These are phyloP conservation scores for Hafferia zeledoni DNA, from an alignment of 2,797 vertebrate genomes.

Conservation along the genomic window DNA sequence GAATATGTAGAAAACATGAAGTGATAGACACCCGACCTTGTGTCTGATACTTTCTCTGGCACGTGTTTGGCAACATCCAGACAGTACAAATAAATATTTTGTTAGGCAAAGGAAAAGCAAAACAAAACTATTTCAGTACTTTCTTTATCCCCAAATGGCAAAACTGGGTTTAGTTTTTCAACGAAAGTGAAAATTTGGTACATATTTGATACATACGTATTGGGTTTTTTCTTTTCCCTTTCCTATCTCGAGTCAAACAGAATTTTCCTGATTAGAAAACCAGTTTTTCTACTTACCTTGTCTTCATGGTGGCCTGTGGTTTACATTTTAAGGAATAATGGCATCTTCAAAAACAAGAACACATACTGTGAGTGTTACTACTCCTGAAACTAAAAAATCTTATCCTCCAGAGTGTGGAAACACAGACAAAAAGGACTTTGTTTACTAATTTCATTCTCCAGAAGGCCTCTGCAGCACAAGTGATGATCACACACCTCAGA, in stretches of 20 bases:
- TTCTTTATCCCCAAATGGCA: neutral
- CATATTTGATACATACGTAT: neutral
- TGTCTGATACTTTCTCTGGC: neutral
- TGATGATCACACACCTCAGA: neutral
- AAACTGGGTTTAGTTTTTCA: neutral
- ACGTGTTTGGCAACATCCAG: neutral
- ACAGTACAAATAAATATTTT: neutral
- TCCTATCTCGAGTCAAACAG: neutral
- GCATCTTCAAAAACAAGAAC: neutral
- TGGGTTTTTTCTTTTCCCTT: neutral
- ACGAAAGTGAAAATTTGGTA: neutral
- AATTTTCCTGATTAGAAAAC: neutral
- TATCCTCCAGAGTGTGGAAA: neutral
- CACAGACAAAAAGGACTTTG: neutral
- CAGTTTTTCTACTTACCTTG: neutral
- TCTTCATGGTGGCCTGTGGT: neutral
- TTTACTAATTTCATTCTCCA: neutral
- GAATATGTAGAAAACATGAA: neutral
- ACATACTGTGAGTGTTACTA: neutral
- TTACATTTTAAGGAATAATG: neutral
- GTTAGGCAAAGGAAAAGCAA: neutral
- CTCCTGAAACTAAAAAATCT: neutral
- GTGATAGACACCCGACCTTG: rapidly evolving
- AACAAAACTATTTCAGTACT: neutral
- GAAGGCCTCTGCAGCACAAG: neutral